phyloP scores from a whole-genome alignment of 1,140 invertebrate species.

The Micrasema minimum region DNA sequence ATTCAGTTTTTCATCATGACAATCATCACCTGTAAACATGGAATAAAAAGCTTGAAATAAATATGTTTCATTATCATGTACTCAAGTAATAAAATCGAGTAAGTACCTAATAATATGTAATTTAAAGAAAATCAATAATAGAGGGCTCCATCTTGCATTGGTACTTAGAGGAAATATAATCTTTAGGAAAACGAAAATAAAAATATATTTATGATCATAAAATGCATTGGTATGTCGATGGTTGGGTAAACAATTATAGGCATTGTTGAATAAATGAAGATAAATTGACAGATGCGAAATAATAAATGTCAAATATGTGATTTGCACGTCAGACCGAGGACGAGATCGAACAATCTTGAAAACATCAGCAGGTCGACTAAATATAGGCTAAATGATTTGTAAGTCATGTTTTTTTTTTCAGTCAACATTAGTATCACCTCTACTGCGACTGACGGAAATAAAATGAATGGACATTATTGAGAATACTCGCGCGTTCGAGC shows the following conservation, averaged over 20 bases:
- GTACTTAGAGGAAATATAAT: no score
- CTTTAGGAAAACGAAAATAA: no score
- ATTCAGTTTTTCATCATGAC: no score
- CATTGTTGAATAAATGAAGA: no score
- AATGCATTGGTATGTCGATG: no score
- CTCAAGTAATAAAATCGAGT: neutral
- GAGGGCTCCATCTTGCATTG: constrained; percentile 11
- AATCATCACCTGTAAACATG: no score
- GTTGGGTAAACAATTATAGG: no score
- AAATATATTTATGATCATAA: no score
- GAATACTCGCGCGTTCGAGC: constrained; percentile 70
- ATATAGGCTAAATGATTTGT: constrained; percentile 1
- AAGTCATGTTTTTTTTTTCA: constrained; percentile 31
- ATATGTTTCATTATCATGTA: neutral
- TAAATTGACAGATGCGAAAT: no score
- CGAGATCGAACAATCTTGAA: neutral
- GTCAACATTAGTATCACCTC: constrained; percentile 27
- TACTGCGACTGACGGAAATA: constrained; percentile 64
- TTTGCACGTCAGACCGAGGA: no score
- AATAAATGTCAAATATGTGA: no score
- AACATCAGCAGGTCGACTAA: neutral
- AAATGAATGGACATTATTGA: constrained; percentile 67
- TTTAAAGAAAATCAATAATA: constrained; percentile 25
- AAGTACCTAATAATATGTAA: no score
- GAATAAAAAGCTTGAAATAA: neutral